A percentile compares a stretch with the other conserved stretches of the same genome.
These are phyloP conservation scores for Cheiracanthium punctorium DNA, from an alignment of 2,888 invertebrate species.

Conservation along the genomic window DNA sequence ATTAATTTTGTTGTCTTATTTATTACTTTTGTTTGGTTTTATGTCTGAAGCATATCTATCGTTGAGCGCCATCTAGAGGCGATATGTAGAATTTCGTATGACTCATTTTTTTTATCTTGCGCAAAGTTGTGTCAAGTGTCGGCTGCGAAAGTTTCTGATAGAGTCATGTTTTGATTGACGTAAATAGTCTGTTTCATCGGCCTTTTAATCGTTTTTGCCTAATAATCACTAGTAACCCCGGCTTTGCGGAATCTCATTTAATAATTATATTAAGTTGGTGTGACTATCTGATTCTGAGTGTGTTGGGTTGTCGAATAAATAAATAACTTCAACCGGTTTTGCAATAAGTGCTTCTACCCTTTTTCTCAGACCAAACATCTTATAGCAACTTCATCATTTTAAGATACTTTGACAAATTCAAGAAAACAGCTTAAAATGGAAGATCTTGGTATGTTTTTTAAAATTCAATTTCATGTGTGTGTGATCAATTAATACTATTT, in stretches of 20 bases:
- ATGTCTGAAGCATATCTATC: no score
- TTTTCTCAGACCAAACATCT: not conserved
- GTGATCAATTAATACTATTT: no score
- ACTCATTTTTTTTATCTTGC: slow-evolving; percentile 44
- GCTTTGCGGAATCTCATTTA: not conserved
- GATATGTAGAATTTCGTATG: slow-evolving; percentile 25
- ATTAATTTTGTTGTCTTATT: no score
- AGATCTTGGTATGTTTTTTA: slow-evolving; percentile 55
- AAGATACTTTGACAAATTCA: not conserved
- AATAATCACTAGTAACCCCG: not conserved
- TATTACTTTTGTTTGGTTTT: not conserved
- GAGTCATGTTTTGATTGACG: slow-evolving; percentile 55
- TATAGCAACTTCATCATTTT: not conserved
- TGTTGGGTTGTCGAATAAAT: not conserved
- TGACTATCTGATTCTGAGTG: not conserved
- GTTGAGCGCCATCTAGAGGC: slow-evolving; percentile 48
- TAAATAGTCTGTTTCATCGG: slow-evolving; percentile 14
- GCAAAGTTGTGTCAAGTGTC: slow-evolving; percentile 60
- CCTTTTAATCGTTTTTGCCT: slow-evolving; percentile 12
- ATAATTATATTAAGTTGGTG: not conserved
- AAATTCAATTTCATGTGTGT: not conserved
- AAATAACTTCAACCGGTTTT: slow-evolving; percentile 32
- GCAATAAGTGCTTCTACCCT: not conserved
- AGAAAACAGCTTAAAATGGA: slow-evolving; percentile 38
- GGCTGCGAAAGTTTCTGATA: slow-evolving; percentile 49